Base-by-base conservation (phyloP, 2,797 vertebrate species). In the Nannoperca obscura region DNA sequence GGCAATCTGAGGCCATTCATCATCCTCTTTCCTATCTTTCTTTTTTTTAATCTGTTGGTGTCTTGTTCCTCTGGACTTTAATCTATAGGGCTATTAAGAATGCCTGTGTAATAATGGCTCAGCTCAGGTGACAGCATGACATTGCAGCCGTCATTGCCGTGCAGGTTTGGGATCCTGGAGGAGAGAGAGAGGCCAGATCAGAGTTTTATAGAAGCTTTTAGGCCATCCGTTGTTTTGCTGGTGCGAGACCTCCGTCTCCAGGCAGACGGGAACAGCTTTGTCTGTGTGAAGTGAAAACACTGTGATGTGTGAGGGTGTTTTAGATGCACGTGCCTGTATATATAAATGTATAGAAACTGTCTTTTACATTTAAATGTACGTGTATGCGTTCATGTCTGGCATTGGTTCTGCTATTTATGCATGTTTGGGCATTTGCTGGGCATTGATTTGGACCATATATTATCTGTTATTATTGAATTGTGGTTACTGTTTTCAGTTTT, bases 41-140 rank as follows among this genome's bases (percentile, higher is more conserved):
- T 92, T 91, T 93, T 93, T 94, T 95, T 94, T 94, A 95, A 94
- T 94, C 92, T 93, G 90, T 89, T 84, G 88, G 90, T 88, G 92
- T 94, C 93, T 93, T 93, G 91, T 93, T 93, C 90, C 88, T 86
- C 92, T 91, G 91, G 93, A 93, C 89, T 94, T 94, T 95, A 95
- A 95, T 95, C 93, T 94, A 92, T 91, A 87, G 87, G 91, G 92
- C 92, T 91, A 94, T 94, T 94, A 94, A 91, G 93, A 91, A 91
- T 81, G 84, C 84, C 85, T 58, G 87, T 89, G 91, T 91, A 91
- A 93, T 94, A 93, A 94, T 88, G 87, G 84, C 82, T 84, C 86
- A 27, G 89, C 87, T 76, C 90, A 91, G 91, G 90, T 93, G 93
- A 93, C 93, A 90, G 92, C 66, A 60, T 92, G 94, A 94, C 94